Evolutionary conservation across 2,888 invertebrate genomes (phyloP), one percentile per base, ranked within the genome.

Genomic region (Agapostemon virescens): DNA sequence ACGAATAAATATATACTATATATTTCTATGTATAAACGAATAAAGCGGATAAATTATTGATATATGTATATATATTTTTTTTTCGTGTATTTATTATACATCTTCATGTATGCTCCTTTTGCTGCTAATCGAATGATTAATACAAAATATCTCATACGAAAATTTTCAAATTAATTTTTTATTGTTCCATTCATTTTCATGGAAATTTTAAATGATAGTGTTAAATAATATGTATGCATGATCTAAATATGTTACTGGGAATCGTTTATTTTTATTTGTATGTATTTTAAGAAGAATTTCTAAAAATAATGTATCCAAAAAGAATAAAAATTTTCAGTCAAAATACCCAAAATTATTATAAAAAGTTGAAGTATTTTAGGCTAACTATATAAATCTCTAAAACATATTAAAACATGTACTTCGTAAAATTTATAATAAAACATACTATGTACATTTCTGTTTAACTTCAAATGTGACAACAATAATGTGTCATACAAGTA

Each of bases 261-360:
- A 87, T 87, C 90, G 89, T 90, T 91, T 89, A 89, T 90, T 90
- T 90, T 91, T 91, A 89, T 89, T 90, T 89, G 88, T 87, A 87
- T 91, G 89, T 90, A 92, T 88, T 90, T 90, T 90, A 75, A 83
- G 87, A 86, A 85, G 61, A 86, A 90, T 81, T 87, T 89, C 88
- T 87, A 88, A 82, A 88, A 90, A 91, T 90, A 90, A 90, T 91
- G 81, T 86, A 83, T 23, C 69, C 87, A 85, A 71, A 36, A 42
- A 71, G 17, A 38, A 64, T 78, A 72, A 30, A 66, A 63, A 20
- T 15, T 68, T 64, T 69, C 13, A 66, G n/a, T 67, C 23, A 26
- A 38, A n/a, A 45, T 23, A 61, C 33, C 33, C 36, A 9, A 38
- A 9, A 45, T 13, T 38, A 38, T 36, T 23, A 38, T 38, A 9